Conservation (phyloP, 2,888 invertebrate species). For the Osmoderma eremita region DNA sequence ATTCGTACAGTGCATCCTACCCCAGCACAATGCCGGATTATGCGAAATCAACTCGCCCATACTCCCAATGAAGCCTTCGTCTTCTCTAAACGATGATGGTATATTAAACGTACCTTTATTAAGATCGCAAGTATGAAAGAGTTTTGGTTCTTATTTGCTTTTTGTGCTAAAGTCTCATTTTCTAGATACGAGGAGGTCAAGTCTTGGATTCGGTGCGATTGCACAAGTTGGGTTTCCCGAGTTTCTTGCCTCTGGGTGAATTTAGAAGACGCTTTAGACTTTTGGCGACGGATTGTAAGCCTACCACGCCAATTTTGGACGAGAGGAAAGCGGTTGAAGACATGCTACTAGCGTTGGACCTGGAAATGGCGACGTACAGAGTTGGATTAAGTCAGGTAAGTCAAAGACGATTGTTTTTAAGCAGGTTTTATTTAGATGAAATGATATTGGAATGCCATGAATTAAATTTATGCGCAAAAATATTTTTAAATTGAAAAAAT, state of each 20-base stretch:
- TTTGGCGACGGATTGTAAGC: constrained; percentile 63
- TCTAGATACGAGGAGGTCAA: constrained; percentile 88
- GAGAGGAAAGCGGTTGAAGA: constrained; percentile 81
- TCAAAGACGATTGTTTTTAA: too few relatives aligned
- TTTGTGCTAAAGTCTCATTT: constrained; percentile 33
- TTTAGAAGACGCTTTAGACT: constrained; percentile 86
- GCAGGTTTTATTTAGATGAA: too few relatives aligned
- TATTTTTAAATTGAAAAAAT: too few relatives aligned
- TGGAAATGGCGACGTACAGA: constrained; percentile 86
- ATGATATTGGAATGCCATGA: too few relatives aligned
- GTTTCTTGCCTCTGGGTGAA: constrained; percentile 87
- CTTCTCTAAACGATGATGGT: constrained; percentile 63
- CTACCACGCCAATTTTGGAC: constrained; percentile 62
- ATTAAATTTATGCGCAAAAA: too few relatives aligned
- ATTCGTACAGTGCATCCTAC: constrained; percentile 87
- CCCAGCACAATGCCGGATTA: constrained; percentile 79
- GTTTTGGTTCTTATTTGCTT: background rate
- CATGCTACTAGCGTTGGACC: constrained; percentile 83
- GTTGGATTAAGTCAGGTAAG: constrained; percentile 93
- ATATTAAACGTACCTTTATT: constrained; percentile 86
- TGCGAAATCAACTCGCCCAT: constrained; percentile 68
- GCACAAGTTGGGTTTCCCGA: constrained; percentile 94
- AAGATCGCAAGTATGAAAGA: constrained; percentile 77
- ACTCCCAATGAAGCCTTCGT: constrained; percentile 63
- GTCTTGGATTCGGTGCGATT: constrained; percentile 88